phyloP scores from a whole-genome alignment of 1,140 invertebrate genomes.

The Aphis craccivora region DNA sequence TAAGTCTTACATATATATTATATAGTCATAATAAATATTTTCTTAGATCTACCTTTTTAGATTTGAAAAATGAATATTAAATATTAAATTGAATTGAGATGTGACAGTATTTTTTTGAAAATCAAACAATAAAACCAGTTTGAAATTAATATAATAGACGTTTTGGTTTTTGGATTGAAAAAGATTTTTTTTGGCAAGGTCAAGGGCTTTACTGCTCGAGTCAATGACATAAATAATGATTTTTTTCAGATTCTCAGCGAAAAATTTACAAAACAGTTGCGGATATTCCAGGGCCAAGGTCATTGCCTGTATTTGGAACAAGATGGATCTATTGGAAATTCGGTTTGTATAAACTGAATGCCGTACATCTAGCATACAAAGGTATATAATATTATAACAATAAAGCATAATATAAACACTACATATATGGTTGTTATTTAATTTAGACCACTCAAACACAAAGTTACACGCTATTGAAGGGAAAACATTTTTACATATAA shows the following conservation, averaged over 20 bases:
- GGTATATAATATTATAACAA: conserved; percentile 66
- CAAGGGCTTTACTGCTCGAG: background rate
- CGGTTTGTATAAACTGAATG: conserved; percentile 75
- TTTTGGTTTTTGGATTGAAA: background rate
- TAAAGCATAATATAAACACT: background rate
- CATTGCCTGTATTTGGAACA: conserved; percentile 80
- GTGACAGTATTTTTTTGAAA: background rate
- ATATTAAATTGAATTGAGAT: background rate
- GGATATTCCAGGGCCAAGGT: conserved; percentile 76
- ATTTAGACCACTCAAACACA: background rate
- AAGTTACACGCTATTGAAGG: background rate
- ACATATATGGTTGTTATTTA: background rate
- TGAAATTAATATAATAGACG: background rate
- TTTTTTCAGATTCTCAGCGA: background rate
- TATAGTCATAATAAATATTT: background rate
- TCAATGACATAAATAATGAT: background rate
- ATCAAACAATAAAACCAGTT: background rate
- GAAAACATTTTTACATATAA: background rate
- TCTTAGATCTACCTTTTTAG: background rate
- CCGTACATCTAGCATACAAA: conserved; percentile 81
- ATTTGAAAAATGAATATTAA: background rate
- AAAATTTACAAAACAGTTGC: conserved; percentile 56
- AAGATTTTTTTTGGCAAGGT: background rate
- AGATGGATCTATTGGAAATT: conserved; percentile 76
- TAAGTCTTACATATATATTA: background rate